These are phyloP conservation scores for Tricholaema leucomelas DNA, from an alignment of 2,113 vertebrate genomes.

Conservation along the genomic window DNA sequence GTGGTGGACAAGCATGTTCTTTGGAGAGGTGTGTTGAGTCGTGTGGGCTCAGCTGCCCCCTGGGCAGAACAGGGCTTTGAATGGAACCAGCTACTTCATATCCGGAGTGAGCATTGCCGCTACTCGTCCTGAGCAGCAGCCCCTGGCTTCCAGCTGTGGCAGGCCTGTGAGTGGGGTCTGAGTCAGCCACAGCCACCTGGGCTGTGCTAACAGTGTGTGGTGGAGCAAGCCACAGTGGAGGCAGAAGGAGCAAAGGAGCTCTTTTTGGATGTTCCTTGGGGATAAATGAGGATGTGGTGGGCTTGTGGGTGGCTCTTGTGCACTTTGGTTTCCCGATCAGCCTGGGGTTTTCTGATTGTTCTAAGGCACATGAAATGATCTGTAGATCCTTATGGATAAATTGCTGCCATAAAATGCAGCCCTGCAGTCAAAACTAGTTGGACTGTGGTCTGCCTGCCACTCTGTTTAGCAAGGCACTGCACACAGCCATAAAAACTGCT, in stretches of 20 bases:
- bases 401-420: not conserved
- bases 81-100: not conserved
- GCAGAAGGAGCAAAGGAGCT: not conserved
- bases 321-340: not conserved
- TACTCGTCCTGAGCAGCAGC: not conserved
- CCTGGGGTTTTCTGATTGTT: not conserved
- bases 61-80: not conserved
- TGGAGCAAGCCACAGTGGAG: not conserved
- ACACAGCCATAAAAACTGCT: not conserved
- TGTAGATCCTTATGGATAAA: not conserved
- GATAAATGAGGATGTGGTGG: not conserved
- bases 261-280: not conserved
- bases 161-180: not conserved
- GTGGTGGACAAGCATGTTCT: not conserved
- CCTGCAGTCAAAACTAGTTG: not conserved
- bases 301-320: not conserved
- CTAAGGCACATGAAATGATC: not conserved
- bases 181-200: conserved; percentile 1
- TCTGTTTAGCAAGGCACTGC: not conserved
- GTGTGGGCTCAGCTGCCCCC: not conserved
- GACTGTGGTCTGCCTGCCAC: not conserved
- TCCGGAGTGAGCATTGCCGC: not conserved
- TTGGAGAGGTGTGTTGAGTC: not conserved
- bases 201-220: not conserved
- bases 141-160: not conserved